Evolutionary conservation across 2,888 invertebrate species (phyloP), one percentile per base, ranked within the genome.

Genomic region (Tanypteryx hageni): DNA sequence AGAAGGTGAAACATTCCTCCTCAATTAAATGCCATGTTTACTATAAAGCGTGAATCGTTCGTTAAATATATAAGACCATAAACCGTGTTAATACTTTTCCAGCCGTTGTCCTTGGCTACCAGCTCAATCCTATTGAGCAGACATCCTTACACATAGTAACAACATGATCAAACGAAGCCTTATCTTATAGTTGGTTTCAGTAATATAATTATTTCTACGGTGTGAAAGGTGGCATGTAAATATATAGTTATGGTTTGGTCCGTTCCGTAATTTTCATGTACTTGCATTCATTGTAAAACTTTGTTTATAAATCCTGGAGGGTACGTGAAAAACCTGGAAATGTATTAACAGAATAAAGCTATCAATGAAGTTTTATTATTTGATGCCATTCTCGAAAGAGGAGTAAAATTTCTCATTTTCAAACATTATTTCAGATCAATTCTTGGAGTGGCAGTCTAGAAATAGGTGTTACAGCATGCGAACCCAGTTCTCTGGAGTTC

Each of bases 381-480:
- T 16, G 22, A 27, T 76, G 27, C 13, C 76, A 13, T 27, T 76
- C 22, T 76, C 44, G 44, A 44, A 44, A 44, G 44, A 44, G n/a
- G 1, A 44, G 44, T 44, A 1, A 44, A 44, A 44, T 44, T 44
- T 44, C 44, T 44, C 44, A 44, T 44, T 44, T 44, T 44, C 44
- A 76, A 27, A 58, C 44, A 76, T 31, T 92, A 81, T 94, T 94
- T 57, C 94, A 98, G 98, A 97, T 98, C 93, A 97, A 97, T 95
- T 97, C 97, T 31, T 97, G 97, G 97, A 97, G 97, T 93, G 97
- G 97, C 56, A 97, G 97, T 93, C 96, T 98, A 94, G 97, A 97
- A 95, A 97, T 98, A 93, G 98, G 97, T 44, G 96, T 97, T 18
- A 97, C 97, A 11, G 96, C 96, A 92, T 96, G 96, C 93, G 96